Conservation (phyloP, 1,140 invertebrate species). For the Episyrphus balteatus region DNA sequence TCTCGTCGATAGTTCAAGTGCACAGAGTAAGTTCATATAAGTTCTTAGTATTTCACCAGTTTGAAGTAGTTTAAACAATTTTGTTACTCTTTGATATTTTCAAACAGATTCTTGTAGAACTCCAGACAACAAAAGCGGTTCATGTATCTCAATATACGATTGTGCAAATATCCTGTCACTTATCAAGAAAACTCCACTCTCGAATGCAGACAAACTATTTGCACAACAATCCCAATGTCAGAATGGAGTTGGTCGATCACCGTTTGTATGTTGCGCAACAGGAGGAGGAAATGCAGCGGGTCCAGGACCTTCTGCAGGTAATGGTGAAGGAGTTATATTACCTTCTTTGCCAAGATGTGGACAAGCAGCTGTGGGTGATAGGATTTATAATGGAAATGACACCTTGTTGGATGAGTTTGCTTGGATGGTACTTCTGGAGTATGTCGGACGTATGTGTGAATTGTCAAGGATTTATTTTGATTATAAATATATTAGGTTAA, state of each 20-base stretch:
- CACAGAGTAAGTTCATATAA: no score
- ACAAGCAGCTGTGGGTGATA: constrained; percentile 14
- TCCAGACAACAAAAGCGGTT: constrained; percentile 19
- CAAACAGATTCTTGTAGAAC: constrained; percentile 16
- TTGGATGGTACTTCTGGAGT: constrained; percentile 52
- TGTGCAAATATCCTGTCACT: constrained; percentile 17
- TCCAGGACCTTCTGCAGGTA: constrained; percentile 4
- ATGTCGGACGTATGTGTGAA: constrained; percentile 24
- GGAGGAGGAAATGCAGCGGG: constrained; percentile 10
- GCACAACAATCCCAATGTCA: constrained; percentile 18
- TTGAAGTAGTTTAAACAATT: no score
- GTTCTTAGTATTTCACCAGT: no score
- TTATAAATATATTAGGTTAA: not conserved
- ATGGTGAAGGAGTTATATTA: constrained; percentile 10
- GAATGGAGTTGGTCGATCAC: constrained; percentile 17
- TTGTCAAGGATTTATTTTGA: not conserved
- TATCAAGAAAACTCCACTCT: constrained; percentile 7
- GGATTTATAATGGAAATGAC: constrained; percentile 31
- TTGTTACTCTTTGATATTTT: not conserved
- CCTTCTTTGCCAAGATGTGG: constrained; percentile 23
- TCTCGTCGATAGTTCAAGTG: no score
- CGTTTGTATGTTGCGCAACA: constrained; percentile 23
- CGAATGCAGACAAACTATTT: constrained; percentile 12
- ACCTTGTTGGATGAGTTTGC: constrained; percentile 43
- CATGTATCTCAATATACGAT: constrained; percentile 26